A percentile compares a stretch with the other conserved stretches of the same genome.
Conservation (phyloP, 2,888 invertebrate genomes). For the Panorpa germanica region DNA sequence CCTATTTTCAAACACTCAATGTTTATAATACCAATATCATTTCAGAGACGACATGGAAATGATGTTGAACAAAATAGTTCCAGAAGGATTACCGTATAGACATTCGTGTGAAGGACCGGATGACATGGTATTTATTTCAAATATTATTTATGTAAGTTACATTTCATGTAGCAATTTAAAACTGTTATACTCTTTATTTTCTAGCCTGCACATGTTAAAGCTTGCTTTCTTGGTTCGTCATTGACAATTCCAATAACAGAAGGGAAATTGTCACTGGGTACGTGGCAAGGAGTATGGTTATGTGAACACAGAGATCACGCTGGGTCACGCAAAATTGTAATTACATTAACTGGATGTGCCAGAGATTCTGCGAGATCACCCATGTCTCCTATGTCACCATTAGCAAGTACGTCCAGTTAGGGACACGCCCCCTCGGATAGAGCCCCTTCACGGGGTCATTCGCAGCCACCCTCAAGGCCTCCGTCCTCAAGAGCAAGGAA, state of each 20-base stretch:
- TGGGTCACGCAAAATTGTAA: slow-evolving; percentile 75
- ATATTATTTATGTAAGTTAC: slow-evolving; percentile 5
- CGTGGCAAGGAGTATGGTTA: slow-evolving; percentile 97
- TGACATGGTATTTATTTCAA: slow-evolving; percentile 98
- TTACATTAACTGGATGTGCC: slow-evolving; percentile 80
- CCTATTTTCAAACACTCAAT: too few relatives aligned
- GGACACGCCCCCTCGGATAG: slow-evolving; percentile 39
- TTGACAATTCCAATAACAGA: slow-evolving; percentile 92
- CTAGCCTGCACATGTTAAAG: slow-evolving; percentile 94
- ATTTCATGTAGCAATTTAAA: slow-evolving; percentile 7
- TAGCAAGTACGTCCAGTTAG: slow-evolving; percentile 88
- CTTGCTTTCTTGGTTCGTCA: slow-evolving; percentile 88
- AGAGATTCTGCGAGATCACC: slow-evolving; percentile 75
- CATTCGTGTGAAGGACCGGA: slow-evolving; percentile 97
- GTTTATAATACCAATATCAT: too few relatives aligned
- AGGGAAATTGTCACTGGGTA: slow-evolving; percentile 85
- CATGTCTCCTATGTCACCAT: slow-evolving; percentile 65
- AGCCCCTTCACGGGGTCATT: too few relatives aligned
- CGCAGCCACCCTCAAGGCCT: too few relatives aligned
- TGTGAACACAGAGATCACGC: slow-evolving; percentile 96
- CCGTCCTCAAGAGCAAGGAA: too few relatives aligned
- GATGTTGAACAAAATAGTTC: slow-evolving; percentile 98
- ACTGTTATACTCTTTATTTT: slow-evolving; percentile 16
- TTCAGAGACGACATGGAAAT: slow-evolving; percentile 92
- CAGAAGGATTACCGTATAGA: slow-evolving; percentile 88